These are phyloP conservation scores for Xiphophorus maculatus DNA, from an alignment of 2,113 vertebrate genomes.

Conservation along the genomic window DNA sequence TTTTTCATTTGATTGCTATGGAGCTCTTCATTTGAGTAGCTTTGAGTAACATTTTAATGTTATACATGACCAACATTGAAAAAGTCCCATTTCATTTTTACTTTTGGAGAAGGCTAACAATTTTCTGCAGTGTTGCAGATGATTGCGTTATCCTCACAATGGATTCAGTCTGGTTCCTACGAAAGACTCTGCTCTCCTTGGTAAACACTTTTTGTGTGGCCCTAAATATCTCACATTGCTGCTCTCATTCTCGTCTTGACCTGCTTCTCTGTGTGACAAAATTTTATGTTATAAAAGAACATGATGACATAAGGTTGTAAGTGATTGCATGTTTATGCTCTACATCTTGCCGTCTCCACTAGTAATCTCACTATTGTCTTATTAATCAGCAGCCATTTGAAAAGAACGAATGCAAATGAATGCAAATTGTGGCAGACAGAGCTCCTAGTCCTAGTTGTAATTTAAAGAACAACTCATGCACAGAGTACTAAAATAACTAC, in stretches of 20 bases:
- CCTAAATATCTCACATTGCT: constrained; percentile 48
- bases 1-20: background rate
- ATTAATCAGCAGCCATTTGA: constrained; percentile 27
- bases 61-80: background rate
- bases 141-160: constrained; percentile 29
- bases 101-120: background rate
- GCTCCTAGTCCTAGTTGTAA: constrained; percentile 35
- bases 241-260: background rate
- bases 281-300: constrained; percentile 7
- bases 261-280: background rate
- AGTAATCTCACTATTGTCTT: constrained; percentile 30
- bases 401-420: constrained; percentile 28
- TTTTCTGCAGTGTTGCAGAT: constrained; percentile 36
- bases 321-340: background rate
- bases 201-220: constrained; percentile 44
- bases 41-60: background rate
- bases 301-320: background rate
- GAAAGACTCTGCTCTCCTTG: constrained; percentile 6
- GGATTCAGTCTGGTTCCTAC: background rate
- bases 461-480: constrained; percentile 12
- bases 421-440: constrained; percentile 21
- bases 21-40: background rate
- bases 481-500: background rate
- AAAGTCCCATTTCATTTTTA: background rate
- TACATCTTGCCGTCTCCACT: background rate